phyloP scores from a whole-genome alignment of 2,113 vertebrate species.

The Oreochromis aureus region DNA sequence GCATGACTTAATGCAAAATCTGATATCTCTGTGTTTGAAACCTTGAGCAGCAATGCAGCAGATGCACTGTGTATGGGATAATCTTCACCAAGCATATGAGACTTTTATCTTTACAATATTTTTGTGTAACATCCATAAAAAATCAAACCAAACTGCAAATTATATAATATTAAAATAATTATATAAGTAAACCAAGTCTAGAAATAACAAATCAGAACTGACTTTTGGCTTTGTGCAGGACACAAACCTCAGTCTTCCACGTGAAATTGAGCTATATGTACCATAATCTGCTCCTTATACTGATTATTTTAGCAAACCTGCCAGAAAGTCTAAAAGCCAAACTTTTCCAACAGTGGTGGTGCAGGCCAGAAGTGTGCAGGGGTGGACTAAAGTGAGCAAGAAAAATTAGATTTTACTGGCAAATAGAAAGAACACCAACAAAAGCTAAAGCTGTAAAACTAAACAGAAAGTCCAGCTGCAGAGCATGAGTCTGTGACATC shows the following conservation, averaged over 20 bases:
- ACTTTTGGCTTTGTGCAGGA: neutral
- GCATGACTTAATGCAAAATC: neutral
- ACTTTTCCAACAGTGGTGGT: neutral
- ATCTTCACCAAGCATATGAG: neutral
- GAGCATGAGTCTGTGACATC: neutral
- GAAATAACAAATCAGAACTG: neutral
- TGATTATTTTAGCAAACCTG: neutral
- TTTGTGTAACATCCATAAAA: neutral
- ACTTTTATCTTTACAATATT: neutral
- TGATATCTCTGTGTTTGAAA: neutral
- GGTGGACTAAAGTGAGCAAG: rapidly evolving
- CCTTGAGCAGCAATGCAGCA: neutral
- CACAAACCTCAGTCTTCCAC: neutral
- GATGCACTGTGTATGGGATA: neutral
- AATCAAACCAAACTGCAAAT: neutral
- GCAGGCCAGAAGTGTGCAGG: neutral
- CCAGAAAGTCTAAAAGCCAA: neutral
- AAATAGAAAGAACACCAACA: neutral
- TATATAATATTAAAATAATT: neutral
- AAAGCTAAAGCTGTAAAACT: neutral
- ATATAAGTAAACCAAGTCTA: neutral
- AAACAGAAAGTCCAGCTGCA: neutral
- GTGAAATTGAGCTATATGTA: neutral
- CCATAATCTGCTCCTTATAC: neutral
- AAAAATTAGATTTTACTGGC: neutral